These are phyloP conservation scores for Vulpes ferrilata DNA, from an alignment of 2,113 vertebrate species.

Conservation along the genomic window DNA sequence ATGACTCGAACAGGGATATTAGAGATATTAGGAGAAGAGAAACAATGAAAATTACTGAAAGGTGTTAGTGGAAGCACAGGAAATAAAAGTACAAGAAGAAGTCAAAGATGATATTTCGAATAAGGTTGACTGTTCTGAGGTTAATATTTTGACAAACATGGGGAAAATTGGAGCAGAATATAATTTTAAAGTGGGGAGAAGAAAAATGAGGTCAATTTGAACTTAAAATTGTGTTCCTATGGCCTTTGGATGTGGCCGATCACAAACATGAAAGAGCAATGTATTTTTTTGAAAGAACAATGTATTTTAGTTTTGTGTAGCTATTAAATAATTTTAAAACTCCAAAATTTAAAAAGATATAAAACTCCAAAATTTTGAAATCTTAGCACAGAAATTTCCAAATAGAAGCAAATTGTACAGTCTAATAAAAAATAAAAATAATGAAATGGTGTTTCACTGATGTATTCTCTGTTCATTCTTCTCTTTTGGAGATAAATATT, in stretches of 20 bases:
- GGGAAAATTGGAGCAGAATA: not conserved
- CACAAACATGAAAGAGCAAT: not conserved
- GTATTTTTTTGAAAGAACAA: not conserved
- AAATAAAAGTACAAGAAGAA: not conserved
- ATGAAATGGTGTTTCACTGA: not conserved
- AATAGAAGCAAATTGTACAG: not conserved
- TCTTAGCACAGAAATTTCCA: not conserved
- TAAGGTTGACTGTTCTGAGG: not conserved
- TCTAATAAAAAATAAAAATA: not conserved
- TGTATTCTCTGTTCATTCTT: not conserved
- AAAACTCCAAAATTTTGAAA: not conserved
- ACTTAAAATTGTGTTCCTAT: not conserved
- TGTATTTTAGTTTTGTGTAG: not conserved
- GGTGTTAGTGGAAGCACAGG: not conserved
- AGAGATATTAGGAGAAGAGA: not conserved
- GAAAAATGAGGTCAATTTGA: conserved; percentile 42
- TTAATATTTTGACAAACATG: not conserved
- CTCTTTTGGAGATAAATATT: not conserved
- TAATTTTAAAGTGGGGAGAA: not conserved
- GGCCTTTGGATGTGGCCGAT: not conserved
- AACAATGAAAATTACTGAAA: not conserved
- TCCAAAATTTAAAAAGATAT: not conserved
- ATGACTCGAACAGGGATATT: not conserved
- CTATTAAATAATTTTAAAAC: not conserved
- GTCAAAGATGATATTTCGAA: not conserved